Evolutionary conservation across 2,888 invertebrate species (phyloP).

Genomic region (Corbicula japonica): DNA sequence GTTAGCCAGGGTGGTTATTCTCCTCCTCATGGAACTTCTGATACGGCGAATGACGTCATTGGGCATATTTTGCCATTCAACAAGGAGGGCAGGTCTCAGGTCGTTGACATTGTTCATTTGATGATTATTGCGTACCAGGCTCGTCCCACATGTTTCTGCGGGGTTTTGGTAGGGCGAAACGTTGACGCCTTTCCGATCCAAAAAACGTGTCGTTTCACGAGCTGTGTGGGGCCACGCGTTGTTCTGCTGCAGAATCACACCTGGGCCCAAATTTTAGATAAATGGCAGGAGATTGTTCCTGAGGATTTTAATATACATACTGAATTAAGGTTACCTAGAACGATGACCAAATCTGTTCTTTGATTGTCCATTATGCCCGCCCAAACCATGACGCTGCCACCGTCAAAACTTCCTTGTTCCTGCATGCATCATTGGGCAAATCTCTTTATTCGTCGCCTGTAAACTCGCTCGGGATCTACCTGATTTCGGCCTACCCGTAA

Average conservation of each 20-base stretch:
- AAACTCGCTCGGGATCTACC: too few relatives aligned
- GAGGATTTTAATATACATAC: conserved; percentile 5
- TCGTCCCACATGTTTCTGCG: too few relatives aligned
- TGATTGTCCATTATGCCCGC: conserved; percentile 3
- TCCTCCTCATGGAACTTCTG: too few relatives aligned
- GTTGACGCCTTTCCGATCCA: conserved; percentile 14
- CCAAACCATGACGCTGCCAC: conserved; percentile 18
- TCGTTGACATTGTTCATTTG: too few relatives aligned
- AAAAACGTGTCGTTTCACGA: too few relatives aligned
- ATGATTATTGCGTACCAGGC: too few relatives aligned
- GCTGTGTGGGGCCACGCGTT: conserved; percentile 23
- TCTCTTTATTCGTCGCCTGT: too few relatives aligned
- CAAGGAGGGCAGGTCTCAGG: too few relatives aligned
- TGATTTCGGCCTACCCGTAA: too few relatives aligned
- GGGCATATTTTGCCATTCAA: too few relatives aligned
- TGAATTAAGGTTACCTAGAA: conserved; percentile 28
- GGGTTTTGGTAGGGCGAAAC: conserved; percentile 28
- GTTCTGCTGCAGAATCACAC: conserved; percentile 14
- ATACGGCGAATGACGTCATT: too few relatives aligned
- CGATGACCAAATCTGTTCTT: conserved; percentile 15
- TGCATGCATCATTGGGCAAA: conserved; percentile 16
- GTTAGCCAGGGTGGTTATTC: too few relatives aligned
- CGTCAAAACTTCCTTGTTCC: conserved; percentile 15
- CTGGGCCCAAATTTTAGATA: conserved; percentile 1
- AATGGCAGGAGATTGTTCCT: conserved; percentile 4